These are phyloP conservation scores for Buathra laborator DNA, from an alignment of 2,888 invertebrate genomes.

Conservation along the genomic window DNA sequence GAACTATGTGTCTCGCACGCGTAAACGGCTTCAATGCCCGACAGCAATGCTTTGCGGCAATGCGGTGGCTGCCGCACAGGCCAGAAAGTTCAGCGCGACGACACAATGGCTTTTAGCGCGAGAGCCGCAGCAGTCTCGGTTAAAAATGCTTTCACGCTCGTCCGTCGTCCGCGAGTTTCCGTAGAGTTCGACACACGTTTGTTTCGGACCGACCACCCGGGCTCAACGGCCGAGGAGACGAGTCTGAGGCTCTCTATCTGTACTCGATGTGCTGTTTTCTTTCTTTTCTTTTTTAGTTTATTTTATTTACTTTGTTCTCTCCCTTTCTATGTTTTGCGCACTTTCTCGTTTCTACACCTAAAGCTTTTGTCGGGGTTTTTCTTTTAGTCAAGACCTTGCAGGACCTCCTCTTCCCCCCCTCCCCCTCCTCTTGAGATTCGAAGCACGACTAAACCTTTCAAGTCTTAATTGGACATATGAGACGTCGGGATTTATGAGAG, in stretches of 20 bases:
- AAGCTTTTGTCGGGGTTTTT: slow-evolving; percentile 32
- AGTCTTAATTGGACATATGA: slow-evolving; percentile 46
- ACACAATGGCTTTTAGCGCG: slow-evolving; percentile 63
- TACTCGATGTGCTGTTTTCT: slow-evolving; percentile 33
- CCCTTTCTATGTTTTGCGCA: slow-evolving; percentile 19
- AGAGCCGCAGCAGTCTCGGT: slow-evolving; percentile 45
- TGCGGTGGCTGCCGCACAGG: slow-evolving; percentile 52
- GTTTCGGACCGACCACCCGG: slow-evolving; percentile 55
- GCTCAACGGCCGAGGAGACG: slow-evolving; percentile 21
- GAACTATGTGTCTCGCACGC: slow-evolving; percentile 22
- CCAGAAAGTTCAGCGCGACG: slow-evolving; percentile 62
- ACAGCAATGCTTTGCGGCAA: slow-evolving; percentile 35
- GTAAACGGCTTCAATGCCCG: slow-evolving; percentile 53
- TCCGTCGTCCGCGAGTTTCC: slow-evolving; percentile 60
- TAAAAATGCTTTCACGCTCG: slow-evolving; percentile 68
- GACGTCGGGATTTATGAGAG: slow-evolving; percentile 2
- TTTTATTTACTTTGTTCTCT: slow-evolving; percentile 13
- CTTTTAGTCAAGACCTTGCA: slow-evolving; percentile 1
- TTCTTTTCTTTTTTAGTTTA: not conserved
- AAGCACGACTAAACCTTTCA: slow-evolving; percentile 31
- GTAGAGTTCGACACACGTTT: slow-evolving; percentile 65
- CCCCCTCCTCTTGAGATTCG: not conserved
- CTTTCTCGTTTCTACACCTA: slow-evolving; percentile 43
- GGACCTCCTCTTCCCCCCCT: not conserved
- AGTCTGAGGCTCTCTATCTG: slow-evolving; percentile 26